Evolutionary conservation across 2,797 vertebrate species (phyloP).

Genomic region (Lacerta agilis): DNA sequence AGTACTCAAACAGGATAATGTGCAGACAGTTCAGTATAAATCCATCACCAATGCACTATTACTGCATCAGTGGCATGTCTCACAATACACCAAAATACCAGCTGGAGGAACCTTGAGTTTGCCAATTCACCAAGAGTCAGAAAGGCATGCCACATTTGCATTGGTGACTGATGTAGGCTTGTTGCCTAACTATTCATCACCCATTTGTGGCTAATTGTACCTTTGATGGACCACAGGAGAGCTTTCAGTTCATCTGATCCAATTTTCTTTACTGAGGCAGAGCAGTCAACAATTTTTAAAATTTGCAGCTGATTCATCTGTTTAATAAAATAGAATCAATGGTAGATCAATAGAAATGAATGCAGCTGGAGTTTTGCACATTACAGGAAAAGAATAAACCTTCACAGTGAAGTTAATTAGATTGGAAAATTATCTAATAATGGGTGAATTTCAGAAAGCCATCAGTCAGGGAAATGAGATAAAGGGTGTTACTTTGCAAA

Average conservation of each 20-base stretch:
- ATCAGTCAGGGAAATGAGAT: conserved; percentile 27
- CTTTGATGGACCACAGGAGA: not conserved
- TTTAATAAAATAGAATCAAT: not conserved
- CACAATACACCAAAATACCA: too few species aligned
- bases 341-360: not conserved
- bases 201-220: not conserved
- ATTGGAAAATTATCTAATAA: conserved; percentile 18
- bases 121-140: not conserved
- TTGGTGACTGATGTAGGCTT: not conserved
- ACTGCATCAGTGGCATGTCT: too few species aligned
- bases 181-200: not conserved
- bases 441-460: conserved; percentile 13
- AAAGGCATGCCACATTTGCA: not conserved
- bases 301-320: not conserved
- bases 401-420: conserved; percentile 5
- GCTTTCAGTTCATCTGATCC: not conserved
- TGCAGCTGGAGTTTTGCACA: not conserved
- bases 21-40: too few species aligned
- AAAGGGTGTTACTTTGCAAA: conserved; percentile 10
- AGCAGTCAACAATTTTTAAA: not conserved
- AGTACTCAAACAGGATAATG: too few species aligned
- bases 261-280: not conserved
- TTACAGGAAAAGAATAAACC: not conserved
- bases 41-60: too few species aligned
- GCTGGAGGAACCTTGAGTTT: not conserved